A percentile compares a stretch with the other conserved stretches of the same genome.
phyloP scores from a whole-genome alignment of 2,888 invertebrate species.

The Brachyptera putata region DNA sequence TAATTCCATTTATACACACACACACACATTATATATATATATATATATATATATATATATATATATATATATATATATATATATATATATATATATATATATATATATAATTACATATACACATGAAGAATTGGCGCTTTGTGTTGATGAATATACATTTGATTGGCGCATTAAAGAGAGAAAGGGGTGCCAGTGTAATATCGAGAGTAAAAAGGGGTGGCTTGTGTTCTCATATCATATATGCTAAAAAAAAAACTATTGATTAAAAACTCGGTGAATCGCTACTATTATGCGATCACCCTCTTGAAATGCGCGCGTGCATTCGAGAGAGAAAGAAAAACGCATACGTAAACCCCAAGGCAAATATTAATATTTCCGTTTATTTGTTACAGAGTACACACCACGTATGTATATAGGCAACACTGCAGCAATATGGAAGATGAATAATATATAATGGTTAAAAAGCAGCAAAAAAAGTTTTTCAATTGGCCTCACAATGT shows the following conservation, averaged over 20 bases:
- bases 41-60: no score
- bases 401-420: not conserved
- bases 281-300: slow-evolving; percentile 16
- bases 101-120: not conserved
- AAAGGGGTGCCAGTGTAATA: not conserved
- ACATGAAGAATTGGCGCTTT: slow-evolving; percentile 13
- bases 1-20: no score
- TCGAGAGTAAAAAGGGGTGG: not conserved
- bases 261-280: slow-evolving; percentile 11
- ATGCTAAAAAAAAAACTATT: no score
- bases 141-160: not conserved
- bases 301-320: slow-evolving; percentile 10
- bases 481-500: slow-evolving; percentile 1
- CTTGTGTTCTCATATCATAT: slow-evolving; percentile 8
- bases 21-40: no score
- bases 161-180: not conserved
- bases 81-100: not conserved
- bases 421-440: not conserved
- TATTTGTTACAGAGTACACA: slow-evolving; percentile 9
- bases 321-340: slow-evolving; percentile 6
- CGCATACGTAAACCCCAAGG: slow-evolving; percentile 20
- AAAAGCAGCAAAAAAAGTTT: slow-evolving; percentile 1
- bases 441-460: slow-evolving; percentile 19
- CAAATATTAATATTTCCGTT: slow-evolving; percentile 20
- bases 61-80: no score